These are phyloP conservation scores for Pseudomugil tenellus DNA, from an alignment of 2,797 vertebrate species.

Conservation along the genomic window DNA sequence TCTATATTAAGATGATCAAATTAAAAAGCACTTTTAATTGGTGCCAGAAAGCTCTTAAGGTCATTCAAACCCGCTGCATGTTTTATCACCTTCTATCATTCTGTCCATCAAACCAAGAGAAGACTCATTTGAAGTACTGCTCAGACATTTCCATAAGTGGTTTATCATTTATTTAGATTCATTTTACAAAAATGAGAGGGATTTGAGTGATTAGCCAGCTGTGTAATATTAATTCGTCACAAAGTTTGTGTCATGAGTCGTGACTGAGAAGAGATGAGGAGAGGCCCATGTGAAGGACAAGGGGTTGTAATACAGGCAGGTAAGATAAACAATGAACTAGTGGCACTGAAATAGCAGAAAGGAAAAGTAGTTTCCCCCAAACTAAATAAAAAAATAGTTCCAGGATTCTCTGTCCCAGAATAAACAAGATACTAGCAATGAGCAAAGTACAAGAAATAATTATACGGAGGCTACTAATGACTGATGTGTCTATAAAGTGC, in stretches of 20 bases:
- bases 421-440: no score
- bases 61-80: background rate
- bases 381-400: no score
- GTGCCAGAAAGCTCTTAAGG: background rate
- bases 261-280: no score
- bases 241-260: background rate
- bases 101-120: slow-evolving; percentile 19
- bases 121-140: slow-evolving; percentile 8
- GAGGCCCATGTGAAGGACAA: no score
- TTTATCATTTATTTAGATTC: slow-evolving; percentile 54
- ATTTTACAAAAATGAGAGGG: slow-evolving; percentile 47
- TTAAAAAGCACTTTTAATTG: background rate
- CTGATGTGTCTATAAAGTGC: no score
- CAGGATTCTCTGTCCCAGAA: no score
- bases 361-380: no score
- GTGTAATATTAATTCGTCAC: slow-evolving; percentile 46
- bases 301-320: no score
- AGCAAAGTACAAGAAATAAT: no score
- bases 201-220: slow-evolving; percentile 44
- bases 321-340: no score
- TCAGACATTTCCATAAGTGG: background rate
- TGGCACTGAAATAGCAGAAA: no score
- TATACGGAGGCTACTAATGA: no score
- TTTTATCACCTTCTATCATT: background rate
- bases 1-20: background rate